phyloP scores from a whole-genome alignment of 53 echinoderm and acorn worm genomes.

The Holothuria leucospilota region DNA sequence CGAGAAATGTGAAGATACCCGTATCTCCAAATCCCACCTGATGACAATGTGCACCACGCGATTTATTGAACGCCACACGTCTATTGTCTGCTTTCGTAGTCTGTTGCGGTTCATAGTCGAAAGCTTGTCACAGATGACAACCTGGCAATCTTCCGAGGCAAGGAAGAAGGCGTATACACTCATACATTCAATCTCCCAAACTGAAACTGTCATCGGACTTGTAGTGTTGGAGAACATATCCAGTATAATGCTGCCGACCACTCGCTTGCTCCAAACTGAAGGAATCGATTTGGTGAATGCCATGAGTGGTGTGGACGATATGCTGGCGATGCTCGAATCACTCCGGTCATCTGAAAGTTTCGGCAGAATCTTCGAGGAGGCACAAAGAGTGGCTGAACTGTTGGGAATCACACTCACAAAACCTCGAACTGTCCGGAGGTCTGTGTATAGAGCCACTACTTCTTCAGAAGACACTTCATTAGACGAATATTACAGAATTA shows the following conservation, averaged over 20 bases:
- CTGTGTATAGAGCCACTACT: slow-evolving; percentile 12
- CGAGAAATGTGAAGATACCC: slow-evolving; percentile 15
- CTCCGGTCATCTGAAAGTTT: slow-evolving; percentile 25
- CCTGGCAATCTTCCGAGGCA: slow-evolving; percentile 2
- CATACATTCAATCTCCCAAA: slow-evolving; percentile 26
- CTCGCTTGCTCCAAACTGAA: slow-evolving; percentile 7
- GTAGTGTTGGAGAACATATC: slow-evolving; percentile 30
- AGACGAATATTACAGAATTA: slow-evolving; percentile 6
- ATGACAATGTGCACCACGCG: slow-evolving; percentile 9
- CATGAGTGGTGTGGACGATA: slow-evolving; percentile 1
- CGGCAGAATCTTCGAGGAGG: background rate
- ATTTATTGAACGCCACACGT: slow-evolving; percentile 7
- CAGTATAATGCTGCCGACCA: slow-evolving; percentile 12
- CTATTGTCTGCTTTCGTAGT: background rate
- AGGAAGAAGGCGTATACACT: background rate
- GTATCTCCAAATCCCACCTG: background rate
- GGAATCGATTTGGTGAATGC: slow-evolving; percentile 15
- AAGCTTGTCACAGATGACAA: background rate
- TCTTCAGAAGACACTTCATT: background rate
- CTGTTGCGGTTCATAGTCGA: background rate
- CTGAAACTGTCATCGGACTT: background rate
- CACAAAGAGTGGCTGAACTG: slow-evolving; percentile 1
- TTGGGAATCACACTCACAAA: slow-evolving; percentile 21
- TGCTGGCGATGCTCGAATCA: slow-evolving; percentile 25
- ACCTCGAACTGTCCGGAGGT: slow-evolving; percentile 22